Percentiles rank a stretch among this genome's conserved stretches.
phyloP scores from a whole-genome alignment of 2,113 vertebrate genomes.

The Mormyrus iriodes region DNA sequence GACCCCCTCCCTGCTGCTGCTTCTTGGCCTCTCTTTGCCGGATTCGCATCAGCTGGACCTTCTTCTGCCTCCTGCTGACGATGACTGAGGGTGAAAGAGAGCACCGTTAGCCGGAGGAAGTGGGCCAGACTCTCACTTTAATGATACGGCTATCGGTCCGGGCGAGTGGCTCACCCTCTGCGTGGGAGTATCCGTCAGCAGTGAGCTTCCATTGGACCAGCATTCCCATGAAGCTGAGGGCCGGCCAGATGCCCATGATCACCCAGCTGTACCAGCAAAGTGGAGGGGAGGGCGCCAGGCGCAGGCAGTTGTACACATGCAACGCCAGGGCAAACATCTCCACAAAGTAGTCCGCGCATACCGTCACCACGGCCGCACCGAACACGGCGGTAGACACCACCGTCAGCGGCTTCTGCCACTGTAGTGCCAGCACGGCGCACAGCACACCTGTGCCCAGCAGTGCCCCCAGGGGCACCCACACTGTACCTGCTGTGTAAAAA shows the following conservation, averaged over 20 bases:
- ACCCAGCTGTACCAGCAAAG: conserved; percentile 82
- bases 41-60: conserved; percentile 55
- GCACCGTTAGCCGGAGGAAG: not conserved
- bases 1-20: conserved; percentile 41
- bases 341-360: conserved; percentile 69
- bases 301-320: conserved; percentile 60
- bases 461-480: conserved; percentile 64
- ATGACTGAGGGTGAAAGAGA: conserved; percentile 27
- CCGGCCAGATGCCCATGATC: conserved; percentile 64
- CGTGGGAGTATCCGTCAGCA: conserved; percentile 59
- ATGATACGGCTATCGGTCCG: not conserved
- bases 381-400: conserved; percentile 68
- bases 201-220: conserved; percentile 74
- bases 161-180: conserved; percentile 52
- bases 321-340: conserved; percentile 60
- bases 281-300: conserved; percentile 43
- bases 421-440: conserved; percentile 65
- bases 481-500: conserved; percentile 59
- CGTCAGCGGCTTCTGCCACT: conserved; percentile 73
- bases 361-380: conserved; percentile 62
- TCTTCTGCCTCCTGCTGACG: conserved; percentile 59
- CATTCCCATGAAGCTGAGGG: conserved; percentile 58
- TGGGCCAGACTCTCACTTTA: not conserved
- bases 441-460: conserved; percentile 61
- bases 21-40: conserved; percentile 58